Evolutionary conservation across 2,113 vertebrate genomes (phyloP), one percentile per base, ranked within the genome.

Genomic region (Chloropsis cyanopogon): DNA sequence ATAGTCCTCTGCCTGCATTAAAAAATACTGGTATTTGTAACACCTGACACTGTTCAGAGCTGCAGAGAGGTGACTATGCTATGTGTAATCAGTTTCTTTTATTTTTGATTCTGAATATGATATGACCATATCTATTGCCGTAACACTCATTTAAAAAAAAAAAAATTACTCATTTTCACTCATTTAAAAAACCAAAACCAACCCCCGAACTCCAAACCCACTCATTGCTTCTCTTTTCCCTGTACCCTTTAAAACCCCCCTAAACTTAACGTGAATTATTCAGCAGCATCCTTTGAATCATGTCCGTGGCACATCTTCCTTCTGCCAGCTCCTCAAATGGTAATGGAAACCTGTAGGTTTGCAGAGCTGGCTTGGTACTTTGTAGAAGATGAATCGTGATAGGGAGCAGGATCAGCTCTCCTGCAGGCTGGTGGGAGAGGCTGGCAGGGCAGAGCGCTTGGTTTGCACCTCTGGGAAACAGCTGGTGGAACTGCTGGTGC

Each of bases 251-350:
- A 87, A 95, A 83, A 3, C 20, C 18, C 14, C 77, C 41, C 33
- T 33, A 73, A 96, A 88, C 49, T 63, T 68, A 81, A 90, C 4
- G 28, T 90, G 88, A 90, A 64, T 95, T 92, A 92, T 82, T 97
- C 92, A 91, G 52, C 71, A 88, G n/a, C 61, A 57, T 95, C 76
- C 60, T 90, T 95, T 95, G 88, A 90, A 83, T 96, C 92, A 90
- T 3, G 0, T 90, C 71, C 17, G 11, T 78, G 77, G 94, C 73
- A 71, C 65, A 31, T 92, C 87, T 77, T 94, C 85, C 56, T 83
- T 70, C 68, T 96, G 82, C 87, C 85, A 75, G 54, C 82, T 95
- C 52, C 76, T 92, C 56, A 77, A 68, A 69, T 0, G 1, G 65
- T 88, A 15, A 44, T 68, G 79, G 46, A 90, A 96, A 61, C 86